Base-by-base conservation (phyloP, 2,888 invertebrate species). In the Dryocosmus kuriphilus region DNA sequence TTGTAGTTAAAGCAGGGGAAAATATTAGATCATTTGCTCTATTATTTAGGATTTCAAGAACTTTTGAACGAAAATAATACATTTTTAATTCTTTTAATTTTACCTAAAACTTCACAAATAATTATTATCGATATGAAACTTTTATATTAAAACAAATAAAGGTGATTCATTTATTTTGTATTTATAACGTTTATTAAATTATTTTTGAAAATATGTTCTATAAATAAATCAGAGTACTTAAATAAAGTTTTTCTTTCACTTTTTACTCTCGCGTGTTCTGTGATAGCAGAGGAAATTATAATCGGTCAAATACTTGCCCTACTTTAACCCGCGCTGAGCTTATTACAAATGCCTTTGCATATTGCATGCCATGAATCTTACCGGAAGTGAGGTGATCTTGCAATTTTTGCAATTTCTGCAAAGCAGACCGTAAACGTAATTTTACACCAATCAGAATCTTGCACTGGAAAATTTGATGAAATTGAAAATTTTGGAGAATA, bases 281-380 rank as follows among this genome's bases (percentile, higher is more conserved):
- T 30, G n/a, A 51, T n/a, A 71, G n/a, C 30, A n/a, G n/a, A 71
- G 30, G 30, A 71, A 71, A 51, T 71, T 71, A 71, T 51, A 30
- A 71, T 71, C 46, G 71, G 51, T 46, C n/a, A n/a, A n/a, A n/a
- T 71, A 35, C 51, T 51, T 71, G 71, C 30, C 51, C 71, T 71
- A 71, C 46, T 71, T 71, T 71, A 51, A 46, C 27, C 27, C 27
- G 9, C n/a, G 6, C 30, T 46, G 51, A 71, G 51, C 19, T 27
- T 24, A 51, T 46, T 19, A 51, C 30, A 71, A 71, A 27, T 71
- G 30, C 19, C 11, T 71, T 51, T 71, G 30, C 32, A 32, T 24
- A 57, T 27, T 35, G 30, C 46, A 51, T 71, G 30, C 9, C 19
- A 67, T 41, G 8, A 67, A 16, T 30, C 27, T 67, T 27, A 19